Conservation (phyloP, 2,113 vertebrate genomes). For the Halcyon senegalensis region DNA sequence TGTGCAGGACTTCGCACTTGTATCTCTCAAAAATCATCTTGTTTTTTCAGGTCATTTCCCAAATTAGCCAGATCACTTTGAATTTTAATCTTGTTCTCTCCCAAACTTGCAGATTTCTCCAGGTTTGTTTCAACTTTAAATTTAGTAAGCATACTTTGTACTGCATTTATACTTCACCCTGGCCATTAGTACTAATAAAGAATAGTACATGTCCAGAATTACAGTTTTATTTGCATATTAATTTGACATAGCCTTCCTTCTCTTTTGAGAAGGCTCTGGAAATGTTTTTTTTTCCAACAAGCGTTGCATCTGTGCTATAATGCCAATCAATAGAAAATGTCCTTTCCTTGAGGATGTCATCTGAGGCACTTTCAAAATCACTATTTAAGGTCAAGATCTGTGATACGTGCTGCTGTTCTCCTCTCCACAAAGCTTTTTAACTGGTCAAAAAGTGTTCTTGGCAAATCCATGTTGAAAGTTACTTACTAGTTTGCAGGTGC, state of each 20-base stretch:
- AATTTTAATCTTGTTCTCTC: neutral
- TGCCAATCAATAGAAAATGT: neutral
- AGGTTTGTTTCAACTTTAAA: neutral
- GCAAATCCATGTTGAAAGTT: neutral
- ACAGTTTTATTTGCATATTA: neutral
- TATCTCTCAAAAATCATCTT: neutral
- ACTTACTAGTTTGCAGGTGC: neutral
- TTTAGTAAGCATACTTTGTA: neutral
- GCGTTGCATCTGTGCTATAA: neutral
- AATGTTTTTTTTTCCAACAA: neutral
- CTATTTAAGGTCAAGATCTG: neutral
- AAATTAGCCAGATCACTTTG: neutral
- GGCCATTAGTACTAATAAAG: neutral
- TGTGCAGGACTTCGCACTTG: rapidly evolving
- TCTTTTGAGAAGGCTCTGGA: neutral
- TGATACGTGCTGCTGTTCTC: neutral
- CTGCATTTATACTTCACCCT: neutral
- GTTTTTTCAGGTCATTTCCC: neutral
- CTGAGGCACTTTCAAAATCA: neutral
- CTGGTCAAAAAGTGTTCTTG: neutral
- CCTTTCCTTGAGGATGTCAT: neutral
- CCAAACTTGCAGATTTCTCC: neutral
- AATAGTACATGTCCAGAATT: neutral
- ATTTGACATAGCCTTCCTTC: neutral
- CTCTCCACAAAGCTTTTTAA: neutral